Percentiles rank a stretch among this genome's conserved stretches.
phyloP scores from a whole-genome alignment of 1,140 invertebrate species.

The Himalopsyche phryganea region DNA sequence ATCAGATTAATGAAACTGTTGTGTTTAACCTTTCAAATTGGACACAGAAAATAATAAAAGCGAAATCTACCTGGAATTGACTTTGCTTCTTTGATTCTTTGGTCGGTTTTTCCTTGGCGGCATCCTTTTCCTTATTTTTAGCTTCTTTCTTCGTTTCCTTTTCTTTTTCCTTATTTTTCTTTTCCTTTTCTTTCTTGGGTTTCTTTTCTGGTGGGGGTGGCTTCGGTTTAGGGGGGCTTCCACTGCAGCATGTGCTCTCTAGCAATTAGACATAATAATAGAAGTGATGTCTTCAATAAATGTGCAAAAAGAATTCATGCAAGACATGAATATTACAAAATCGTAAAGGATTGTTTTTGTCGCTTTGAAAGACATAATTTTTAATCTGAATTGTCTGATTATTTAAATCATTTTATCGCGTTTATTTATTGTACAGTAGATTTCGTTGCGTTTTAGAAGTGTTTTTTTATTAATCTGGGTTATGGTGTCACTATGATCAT shows the following conservation, averaged over 20 bases:
- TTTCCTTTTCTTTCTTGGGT: conserved; percentile 69
- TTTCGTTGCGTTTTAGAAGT: no score
- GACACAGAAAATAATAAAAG: no score
- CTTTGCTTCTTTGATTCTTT: conserved; percentile 63
- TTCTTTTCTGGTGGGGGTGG: conserved; percentile 70
- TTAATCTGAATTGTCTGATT: no score
- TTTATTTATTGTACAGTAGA: no score
- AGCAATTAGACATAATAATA: not conserved
- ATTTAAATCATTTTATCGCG: no score
- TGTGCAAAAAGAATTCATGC: not conserved
- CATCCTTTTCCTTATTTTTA: conserved; percentile 56
- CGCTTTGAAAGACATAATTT: no score
- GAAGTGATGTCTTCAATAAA: not conserved
- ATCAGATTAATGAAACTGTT: no score
- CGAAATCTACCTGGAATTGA: conserved; percentile 55
- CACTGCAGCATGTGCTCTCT: conserved; percentile 79
- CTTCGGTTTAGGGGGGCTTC: conserved; percentile 63
- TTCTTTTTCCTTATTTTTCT: conserved; percentile 61
- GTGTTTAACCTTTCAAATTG: no score
- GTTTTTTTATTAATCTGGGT: no score
- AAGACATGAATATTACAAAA: not conserved
- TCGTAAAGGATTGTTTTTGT: no score
- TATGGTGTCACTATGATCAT: no score
- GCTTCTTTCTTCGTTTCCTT: conserved; percentile 55
- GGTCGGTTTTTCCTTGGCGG: conserved; percentile 50